Evolutionary conservation across 2,113 vertebrate genomes (phyloP).

Genomic region (Gulo gulo): DNA sequence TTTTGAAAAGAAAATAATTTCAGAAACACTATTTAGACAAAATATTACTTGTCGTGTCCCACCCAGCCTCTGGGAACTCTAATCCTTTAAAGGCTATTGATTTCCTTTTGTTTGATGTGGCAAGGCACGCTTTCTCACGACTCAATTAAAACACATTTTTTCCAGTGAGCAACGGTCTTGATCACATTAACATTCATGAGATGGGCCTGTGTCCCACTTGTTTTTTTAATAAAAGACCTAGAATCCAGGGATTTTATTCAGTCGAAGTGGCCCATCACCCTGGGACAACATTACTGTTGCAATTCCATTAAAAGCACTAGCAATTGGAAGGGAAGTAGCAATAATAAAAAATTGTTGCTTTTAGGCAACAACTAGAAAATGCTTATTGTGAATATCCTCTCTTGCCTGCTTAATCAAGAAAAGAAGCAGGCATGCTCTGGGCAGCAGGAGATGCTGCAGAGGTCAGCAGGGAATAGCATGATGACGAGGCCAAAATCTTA

Average conservation of each 20-base stretch:
- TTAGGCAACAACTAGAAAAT: conserved; percentile 33
- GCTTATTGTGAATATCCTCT: conserved; percentile 28
- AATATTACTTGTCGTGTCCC: conserved; percentile 1
- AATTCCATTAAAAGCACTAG: conserved; percentile 58
- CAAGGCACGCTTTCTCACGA: background rate
- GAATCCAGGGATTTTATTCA: conserved; percentile 35
- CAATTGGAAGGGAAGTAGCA: conserved; percentile 26
- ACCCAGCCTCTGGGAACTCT: background rate
- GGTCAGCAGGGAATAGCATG: background rate
- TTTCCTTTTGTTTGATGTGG: conserved; percentile 38
- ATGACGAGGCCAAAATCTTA: background rate
- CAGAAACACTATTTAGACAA: conserved; percentile 7
- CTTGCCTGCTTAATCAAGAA: conserved; percentile 46
- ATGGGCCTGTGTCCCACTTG: conserved; percentile 23
- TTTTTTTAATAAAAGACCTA: conserved; percentile 53
- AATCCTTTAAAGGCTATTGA: conserved; percentile 27
- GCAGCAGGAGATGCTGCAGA: background rate
- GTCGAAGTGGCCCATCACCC: conserved; percentile 12
- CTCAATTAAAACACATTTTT: conserved; percentile 59
- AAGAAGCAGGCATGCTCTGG: background rate
- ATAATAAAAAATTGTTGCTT: conserved; percentile 62
- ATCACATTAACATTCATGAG: conserved; percentile 58
- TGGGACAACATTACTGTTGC: conserved; percentile 40
- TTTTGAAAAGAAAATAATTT: background rate
- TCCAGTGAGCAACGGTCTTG: conserved; percentile 50